These are phyloP conservation scores for Gymnocheta viridis DNA, from an alignment of 2,888 invertebrate species.

Conservation along the genomic window DNA sequence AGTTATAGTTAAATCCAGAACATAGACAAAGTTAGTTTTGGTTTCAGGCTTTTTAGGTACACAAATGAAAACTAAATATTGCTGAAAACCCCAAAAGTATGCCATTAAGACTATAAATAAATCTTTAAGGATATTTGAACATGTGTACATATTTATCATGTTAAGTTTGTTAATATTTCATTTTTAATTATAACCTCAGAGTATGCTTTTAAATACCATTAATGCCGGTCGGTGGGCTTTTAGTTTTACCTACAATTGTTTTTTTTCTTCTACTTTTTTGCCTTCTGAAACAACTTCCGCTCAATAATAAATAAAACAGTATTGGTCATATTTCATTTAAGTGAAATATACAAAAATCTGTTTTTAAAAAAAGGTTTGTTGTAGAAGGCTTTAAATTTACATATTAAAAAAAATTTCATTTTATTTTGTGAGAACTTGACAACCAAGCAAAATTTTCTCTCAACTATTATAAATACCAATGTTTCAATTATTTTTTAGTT, in stretches of 20 bases:
- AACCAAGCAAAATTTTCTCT: background rate
- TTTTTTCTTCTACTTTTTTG: background rate
- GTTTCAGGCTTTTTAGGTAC: background rate
- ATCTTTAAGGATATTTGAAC: background rate
- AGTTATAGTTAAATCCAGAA: slow-evolving; percentile 32
- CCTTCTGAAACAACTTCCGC: background rate
- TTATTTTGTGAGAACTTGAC: no score
- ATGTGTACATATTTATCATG: background rate
- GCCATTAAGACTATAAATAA: slow-evolving; percentile 26
- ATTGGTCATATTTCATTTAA: background rate
- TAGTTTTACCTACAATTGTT: background rate
- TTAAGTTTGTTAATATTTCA: slow-evolving; percentile 22
- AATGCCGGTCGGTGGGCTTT: background rate
- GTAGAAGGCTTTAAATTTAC: no score
- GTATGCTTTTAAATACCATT: background rate
- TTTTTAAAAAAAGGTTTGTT: no score
- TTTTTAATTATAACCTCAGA: slow-evolving; percentile 46
- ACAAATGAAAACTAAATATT: slow-evolving; percentile 13
- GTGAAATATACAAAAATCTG: background rate
- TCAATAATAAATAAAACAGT: slow-evolving; percentile 5
- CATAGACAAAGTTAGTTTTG: slow-evolving; percentile 23
- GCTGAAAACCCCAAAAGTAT: slow-evolving; percentile 7
- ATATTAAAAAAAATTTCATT: no score
- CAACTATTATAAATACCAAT: no score
- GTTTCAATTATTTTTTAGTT: background rate